Evolutionary conservation across 1,140 invertebrate genomes (phyloP).

Genomic region (Lerema accius): DNA sequence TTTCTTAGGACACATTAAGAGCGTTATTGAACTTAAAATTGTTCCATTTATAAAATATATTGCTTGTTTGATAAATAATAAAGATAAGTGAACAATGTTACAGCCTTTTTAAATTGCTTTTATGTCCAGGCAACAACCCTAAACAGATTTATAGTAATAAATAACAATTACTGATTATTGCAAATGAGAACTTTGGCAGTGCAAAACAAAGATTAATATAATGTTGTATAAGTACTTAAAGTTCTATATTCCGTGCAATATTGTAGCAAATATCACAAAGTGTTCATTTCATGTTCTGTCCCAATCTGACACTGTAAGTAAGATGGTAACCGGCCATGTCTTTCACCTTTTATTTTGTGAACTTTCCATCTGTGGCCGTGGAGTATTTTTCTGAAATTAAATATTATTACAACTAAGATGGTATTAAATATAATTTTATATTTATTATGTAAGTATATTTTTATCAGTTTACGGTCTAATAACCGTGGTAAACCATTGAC

Average conservation of each 20-base stretch:
- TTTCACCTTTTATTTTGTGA: constrained; percentile 70
- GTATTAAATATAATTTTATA: too few species aligned
- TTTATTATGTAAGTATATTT: constrained; percentile 9
- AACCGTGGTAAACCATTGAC: too few species aligned
- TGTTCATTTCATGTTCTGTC: constrained; percentile 15
- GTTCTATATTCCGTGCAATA: constrained; percentile 1
- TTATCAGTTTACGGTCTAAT: too few species aligned
- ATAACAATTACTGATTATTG: neutral
- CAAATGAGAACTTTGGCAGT: neutral
- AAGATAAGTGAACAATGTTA: constrained; percentile 5
- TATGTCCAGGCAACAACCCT: constrained; percentile 10
- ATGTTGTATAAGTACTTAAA: neutral
- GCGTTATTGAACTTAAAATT: constrained; percentile 14
- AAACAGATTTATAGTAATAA: too few species aligned
- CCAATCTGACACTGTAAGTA: constrained; percentile 59
- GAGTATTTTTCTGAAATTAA: constrained; percentile 66
- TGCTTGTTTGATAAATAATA: neutral
- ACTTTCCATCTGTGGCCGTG: constrained; percentile 70
- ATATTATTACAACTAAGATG: constrained; percentile 9
- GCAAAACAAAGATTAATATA: neutral
- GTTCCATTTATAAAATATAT: constrained; percentile 10
- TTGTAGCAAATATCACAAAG: constrained; percentile 15
- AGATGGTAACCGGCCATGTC: constrained; percentile 64
- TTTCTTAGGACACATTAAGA: constrained; percentile 1
- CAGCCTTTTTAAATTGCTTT: constrained; percentile 7